phyloP scores from a whole-genome alignment of 2,113 vertebrate genomes.

The Cromileptes altivelis region DNA sequence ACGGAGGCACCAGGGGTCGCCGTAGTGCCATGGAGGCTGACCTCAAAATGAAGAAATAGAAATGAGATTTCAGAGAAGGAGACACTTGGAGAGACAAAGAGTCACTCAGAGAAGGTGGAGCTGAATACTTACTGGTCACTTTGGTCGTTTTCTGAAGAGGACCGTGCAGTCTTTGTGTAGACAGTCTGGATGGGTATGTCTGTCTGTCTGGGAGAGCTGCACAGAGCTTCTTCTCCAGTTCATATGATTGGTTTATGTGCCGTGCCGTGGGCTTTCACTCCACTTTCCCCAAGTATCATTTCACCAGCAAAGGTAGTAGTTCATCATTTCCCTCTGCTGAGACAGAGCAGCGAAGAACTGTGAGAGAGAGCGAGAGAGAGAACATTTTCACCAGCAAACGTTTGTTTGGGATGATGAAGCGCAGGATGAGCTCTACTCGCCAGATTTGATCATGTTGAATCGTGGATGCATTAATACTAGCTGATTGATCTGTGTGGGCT shows the following conservation, averaged over 20 bases:
- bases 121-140: slow-evolving; percentile 23
- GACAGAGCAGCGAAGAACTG: neutral
- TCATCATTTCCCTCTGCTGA: slow-evolving; percentile 22
- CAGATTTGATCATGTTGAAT: slow-evolving; percentile 22
- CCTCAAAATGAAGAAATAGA: slow-evolving; percentile 99
- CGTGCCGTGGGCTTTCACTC: slow-evolving; percentile 1
- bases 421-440: neutral
- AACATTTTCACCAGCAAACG: slow-evolving; percentile 67
- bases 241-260: slow-evolving; percentile 24
- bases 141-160: slow-evolving; percentile 42
- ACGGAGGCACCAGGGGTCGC: slow-evolving; percentile 97
- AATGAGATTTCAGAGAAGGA: neutral
- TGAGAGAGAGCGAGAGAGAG: neutral
- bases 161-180: slow-evolving; percentile 26
- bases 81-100: slow-evolving; percentile 2
- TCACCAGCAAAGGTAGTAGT: slow-evolving; percentile 30
- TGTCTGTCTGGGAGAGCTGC: slow-evolving; percentile 13
- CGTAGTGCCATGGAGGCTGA: slow-evolving; percentile 99
- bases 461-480: slow-evolving; percentile 28
- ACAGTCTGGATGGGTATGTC: neutral
- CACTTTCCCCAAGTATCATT: slow-evolving; percentile 20
- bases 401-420: slow-evolving; percentile 27
- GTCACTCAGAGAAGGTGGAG: slow-evolving; percentile 25
- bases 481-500: neutral
- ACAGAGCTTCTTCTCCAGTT: slow-evolving; percentile 13